Percentiles rank a stretch among this genome's conserved stretches.
Evolutionary conservation across 2,888 invertebrate species (phyloP).

Genomic region (Dendrolimus pini): DNA sequence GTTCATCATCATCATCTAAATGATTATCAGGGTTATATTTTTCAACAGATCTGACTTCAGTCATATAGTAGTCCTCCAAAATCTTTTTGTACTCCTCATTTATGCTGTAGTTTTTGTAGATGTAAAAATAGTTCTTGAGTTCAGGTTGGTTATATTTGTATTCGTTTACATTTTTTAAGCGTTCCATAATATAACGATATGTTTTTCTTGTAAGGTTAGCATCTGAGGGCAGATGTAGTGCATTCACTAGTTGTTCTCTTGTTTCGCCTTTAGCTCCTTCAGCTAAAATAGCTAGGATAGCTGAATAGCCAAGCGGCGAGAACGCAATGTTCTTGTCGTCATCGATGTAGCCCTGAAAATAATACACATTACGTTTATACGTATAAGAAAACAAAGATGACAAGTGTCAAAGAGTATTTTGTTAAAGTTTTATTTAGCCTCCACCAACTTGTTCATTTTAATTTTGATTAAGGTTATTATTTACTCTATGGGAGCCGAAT

Average conservation of each 20-base stretch:
- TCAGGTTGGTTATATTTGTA: slow-evolving; percentile 75
- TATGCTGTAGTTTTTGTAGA: slow-evolving; percentile 80
- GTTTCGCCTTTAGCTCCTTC: slow-evolving; percentile 80
- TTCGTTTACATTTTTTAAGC: slow-evolving; percentile 64
- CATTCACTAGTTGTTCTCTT: slow-evolving; percentile 71
- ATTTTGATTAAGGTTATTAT: too few relatives aligned
- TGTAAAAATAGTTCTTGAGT: slow-evolving; percentile 80
- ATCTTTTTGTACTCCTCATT: slow-evolving; percentile 77
- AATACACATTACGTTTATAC: not conserved
- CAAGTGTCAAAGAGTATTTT: too few relatives aligned
- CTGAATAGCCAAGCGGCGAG: slow-evolving; percentile 79
- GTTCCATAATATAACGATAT: slow-evolving; percentile 66
- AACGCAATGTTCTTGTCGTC: slow-evolving; percentile 77
- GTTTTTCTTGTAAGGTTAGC: slow-evolving; percentile 57
- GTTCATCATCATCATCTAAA: slow-evolving; percentile 33
- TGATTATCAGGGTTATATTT: slow-evolving; percentile 44
- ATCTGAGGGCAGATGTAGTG: slow-evolving; percentile 75
- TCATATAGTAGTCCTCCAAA: slow-evolving; percentile 76
- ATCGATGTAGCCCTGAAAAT: slow-evolving; percentile 70
- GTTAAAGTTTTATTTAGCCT: too few relatives aligned
- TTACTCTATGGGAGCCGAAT: too few relatives aligned
- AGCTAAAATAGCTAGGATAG: slow-evolving; percentile 78
- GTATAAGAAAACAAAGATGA: too few relatives aligned
- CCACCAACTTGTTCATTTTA: too few relatives aligned
- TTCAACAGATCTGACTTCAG: slow-evolving; percentile 78